Conservation (phyloP, 2,113 vertebrate species). For the Hypocryptadius cinnamomeus region DNA sequence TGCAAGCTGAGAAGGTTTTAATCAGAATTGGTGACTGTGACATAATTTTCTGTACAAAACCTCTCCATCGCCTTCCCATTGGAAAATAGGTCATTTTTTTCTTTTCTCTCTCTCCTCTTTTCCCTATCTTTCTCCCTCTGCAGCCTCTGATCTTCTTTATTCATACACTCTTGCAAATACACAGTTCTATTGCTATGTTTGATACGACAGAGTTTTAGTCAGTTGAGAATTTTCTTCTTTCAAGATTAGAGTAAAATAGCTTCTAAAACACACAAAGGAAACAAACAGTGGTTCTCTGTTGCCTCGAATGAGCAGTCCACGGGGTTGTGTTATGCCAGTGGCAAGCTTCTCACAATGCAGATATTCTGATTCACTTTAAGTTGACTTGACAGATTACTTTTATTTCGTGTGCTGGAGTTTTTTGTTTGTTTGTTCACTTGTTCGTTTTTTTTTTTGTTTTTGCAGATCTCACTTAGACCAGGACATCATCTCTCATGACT, state of each 20-base stretch:
- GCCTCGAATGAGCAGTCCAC: background rate
- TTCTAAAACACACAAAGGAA: background rate
- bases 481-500: background rate
- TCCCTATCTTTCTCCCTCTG: background rate
- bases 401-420: background rate
- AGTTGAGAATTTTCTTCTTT: background rate
- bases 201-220: background rate
- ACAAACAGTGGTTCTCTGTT: background rate
- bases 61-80: background rate
- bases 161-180: background rate
- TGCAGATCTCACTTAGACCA: background rate
- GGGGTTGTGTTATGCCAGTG: background rate
- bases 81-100: background rate
- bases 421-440: background rate
- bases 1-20: background rate
- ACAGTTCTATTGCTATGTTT: background rate
- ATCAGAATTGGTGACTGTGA: background rate
- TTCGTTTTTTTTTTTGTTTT: background rate
- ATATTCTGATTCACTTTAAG: background rate
- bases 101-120: background rate
- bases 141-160: background rate
- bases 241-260: background rate
- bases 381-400: background rate
- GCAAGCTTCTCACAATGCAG: background rate
- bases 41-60: background rate